Percentiles rank a stretch among this genome's conserved stretches.
Conservation (phyloP, 2,113 vertebrate species). For the Oryzias melastigma region DNA sequence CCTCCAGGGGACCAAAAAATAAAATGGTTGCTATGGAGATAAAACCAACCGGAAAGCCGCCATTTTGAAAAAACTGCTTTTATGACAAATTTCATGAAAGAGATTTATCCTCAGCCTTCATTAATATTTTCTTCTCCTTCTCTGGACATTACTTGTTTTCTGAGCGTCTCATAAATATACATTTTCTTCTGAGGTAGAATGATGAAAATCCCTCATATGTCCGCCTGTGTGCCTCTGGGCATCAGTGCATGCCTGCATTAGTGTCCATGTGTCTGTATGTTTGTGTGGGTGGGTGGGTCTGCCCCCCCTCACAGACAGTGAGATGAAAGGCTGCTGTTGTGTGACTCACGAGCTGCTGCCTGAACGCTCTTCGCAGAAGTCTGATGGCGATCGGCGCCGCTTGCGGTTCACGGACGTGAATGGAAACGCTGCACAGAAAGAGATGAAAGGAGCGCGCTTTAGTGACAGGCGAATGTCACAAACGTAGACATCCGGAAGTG, state of each 20-base stretch:
- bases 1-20: no score
- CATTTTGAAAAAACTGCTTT: no score
- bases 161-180: no score
- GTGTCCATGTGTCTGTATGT: not conserved
- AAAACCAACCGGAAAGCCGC: no score
- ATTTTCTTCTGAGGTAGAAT: no score
- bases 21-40: no score
- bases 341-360: conserved; percentile 41
- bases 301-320: conserved; percentile 5
- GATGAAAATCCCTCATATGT: no score
- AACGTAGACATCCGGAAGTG: not conserved
- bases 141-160: no score
- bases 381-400: conserved; percentile 29
- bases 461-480: not conserved
- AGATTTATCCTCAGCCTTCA: no score
- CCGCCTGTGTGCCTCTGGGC: conserved; percentile 11
- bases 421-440: not conserved
- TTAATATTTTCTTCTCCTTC: no score
- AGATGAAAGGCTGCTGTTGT: conserved; percentile 54
- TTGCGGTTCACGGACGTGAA: conserved; percentile 11
- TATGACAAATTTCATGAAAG: no score
- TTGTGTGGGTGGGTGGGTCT: conserved; percentile 7
- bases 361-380: conserved; percentile 31
- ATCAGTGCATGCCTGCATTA: not conserved
- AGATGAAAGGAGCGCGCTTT: conserved; percentile 19